Evolutionary conservation across 2,888 invertebrate species (phyloP).

Genomic region (Mimachlamys varia): DNA sequence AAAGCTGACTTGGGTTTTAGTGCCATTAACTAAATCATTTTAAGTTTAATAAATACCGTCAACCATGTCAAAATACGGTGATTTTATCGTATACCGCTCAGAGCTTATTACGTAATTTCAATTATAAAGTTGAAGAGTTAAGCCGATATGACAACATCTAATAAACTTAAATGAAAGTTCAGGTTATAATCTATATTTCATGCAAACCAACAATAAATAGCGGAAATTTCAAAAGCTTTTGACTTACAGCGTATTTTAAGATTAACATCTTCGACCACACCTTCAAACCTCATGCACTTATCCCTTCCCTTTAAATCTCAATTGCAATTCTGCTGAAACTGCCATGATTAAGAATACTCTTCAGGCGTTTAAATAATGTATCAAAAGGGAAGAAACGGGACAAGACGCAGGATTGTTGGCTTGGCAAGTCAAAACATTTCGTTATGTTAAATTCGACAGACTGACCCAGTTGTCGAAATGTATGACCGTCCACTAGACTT

Average conservation of each 20-base stretch:
- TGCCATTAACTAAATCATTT: neutral
- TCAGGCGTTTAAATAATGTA: slow-evolving; percentile 26
- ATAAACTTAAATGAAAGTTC: slow-evolving; percentile 21
- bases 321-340: neutral
- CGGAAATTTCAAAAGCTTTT: neutral
- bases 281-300: slow-evolving; percentile 21
- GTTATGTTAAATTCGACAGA: neutral
- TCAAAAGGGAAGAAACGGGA: neutral
- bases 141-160: neutral
- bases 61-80: neutral
- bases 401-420: neutral
- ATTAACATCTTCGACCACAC: slow-evolving; percentile 22
- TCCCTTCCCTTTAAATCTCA: slow-evolving; percentile 24
- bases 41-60: neutral
- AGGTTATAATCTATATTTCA: slow-evolving; percentile 13
- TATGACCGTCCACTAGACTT: neutral
- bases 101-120: neutral
- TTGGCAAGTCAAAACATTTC: slow-evolving; percentile 2
- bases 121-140: neutral
- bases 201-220: neutral
- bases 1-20: neutral
- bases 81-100: neutral
- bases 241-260: neutral
- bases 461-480: neutral
- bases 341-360: neutral